Conservation (phyloP, 1,140 invertebrate species). For the Cecropterus lyciades region DNA sequence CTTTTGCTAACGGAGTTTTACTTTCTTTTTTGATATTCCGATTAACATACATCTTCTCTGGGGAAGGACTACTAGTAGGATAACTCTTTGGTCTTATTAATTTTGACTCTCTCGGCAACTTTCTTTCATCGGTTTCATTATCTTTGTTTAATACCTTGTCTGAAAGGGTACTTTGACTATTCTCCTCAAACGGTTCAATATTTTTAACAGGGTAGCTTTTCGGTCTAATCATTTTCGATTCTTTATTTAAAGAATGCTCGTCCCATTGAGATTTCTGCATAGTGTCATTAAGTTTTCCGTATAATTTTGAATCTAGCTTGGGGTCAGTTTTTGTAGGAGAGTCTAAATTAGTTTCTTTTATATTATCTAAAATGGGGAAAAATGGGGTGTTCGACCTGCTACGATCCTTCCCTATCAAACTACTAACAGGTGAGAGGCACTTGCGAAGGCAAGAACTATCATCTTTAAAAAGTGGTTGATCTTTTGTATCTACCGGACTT, state of each 20-base stretch:
- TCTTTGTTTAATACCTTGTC: conserved; percentile 53
- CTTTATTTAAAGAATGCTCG: conserved; percentile 43
- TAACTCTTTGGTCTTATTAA: conserved; percentile 86
- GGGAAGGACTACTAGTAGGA: conserved; percentile 76
- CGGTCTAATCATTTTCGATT: conserved; percentile 71
- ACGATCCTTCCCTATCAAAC: conserved; percentile 66
- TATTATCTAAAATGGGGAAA: conserved; percentile 80
- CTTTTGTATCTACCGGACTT: conserved; percentile 50
- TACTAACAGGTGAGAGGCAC: conserved; percentile 69
- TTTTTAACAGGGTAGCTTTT: conserved; percentile 80
- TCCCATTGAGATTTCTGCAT: conserved; percentile 20
- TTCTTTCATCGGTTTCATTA: conserved; percentile 60
- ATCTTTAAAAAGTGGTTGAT: conserved; percentile 53
- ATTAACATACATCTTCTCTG: conserved; percentile 72
- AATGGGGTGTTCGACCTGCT: conserved; percentile 81
- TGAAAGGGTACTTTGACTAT: conserved; percentile 41
- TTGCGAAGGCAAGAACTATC: conserved; percentile 58
- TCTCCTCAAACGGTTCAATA: conserved; percentile 61
- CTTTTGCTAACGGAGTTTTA: conserved; percentile 46
- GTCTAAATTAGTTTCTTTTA: conserved; percentile 69
- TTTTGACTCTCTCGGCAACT: conserved; percentile 82
- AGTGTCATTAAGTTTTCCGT: conserved; percentile 27
- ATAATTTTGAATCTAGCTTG: conserved; percentile 28
- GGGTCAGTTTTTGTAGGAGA: conserved; percentile 35
- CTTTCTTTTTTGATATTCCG: conserved; percentile 56